Conservation (phyloP, 2,888 invertebrate species). For the Cinara cedri region DNA sequence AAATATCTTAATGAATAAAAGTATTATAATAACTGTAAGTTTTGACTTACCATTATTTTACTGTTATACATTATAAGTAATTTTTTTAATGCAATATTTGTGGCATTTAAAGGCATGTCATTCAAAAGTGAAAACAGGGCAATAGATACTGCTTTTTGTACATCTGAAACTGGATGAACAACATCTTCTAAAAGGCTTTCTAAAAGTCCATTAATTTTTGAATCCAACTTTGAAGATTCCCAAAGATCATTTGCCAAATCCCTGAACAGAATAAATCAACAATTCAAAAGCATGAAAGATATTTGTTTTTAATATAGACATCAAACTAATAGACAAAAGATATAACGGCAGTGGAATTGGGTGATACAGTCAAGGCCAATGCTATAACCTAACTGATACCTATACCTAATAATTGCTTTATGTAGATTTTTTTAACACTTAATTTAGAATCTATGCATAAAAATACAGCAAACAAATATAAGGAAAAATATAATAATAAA, state of each 20-base stretch:
- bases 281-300: neutral
- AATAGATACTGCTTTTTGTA: constrained; percentile 82
- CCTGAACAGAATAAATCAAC: constrained; percentile 62
- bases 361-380: too few species aligned
- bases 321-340: too few species aligned
- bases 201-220: constrained; percentile 66
- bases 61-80: constrained; percentile 78
- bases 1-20: too few species aligned
- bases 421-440: too few species aligned
- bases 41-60: constrained; percentile 70
- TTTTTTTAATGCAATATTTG: constrained; percentile 60
- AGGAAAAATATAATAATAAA: too few species aligned
- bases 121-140: constrained; percentile 76
- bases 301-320: neutral
- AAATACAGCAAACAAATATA: too few species aligned
- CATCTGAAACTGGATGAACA: constrained; percentile 79
- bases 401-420: too few species aligned
- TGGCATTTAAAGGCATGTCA: constrained; percentile 63
- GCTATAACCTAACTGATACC: too few species aligned
- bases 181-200: constrained; percentile 72
- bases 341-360: too few species aligned
- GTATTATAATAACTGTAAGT: neutral
- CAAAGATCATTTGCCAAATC: constrained; percentile 71
- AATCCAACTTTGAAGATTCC: constrained; percentile 67
- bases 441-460: too few species aligned